Percentiles rank a stretch among this genome's conserved stretches.
Conservation (phyloP, 1,140 invertebrate genomes). For the Apocrypta bakeri region DNA sequence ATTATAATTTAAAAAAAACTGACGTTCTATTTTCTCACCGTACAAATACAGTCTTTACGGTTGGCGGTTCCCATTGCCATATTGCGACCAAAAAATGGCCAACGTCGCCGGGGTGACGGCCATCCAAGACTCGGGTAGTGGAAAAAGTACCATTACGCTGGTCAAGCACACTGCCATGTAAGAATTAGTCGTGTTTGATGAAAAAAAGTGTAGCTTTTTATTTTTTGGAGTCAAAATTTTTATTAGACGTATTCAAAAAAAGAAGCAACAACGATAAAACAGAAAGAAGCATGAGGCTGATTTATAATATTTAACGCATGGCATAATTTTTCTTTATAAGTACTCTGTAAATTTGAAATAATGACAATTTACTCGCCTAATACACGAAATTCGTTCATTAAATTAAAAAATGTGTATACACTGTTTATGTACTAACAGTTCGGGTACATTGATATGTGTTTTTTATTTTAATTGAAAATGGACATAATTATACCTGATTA, state of each 20-base stretch:
- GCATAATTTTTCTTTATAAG: background rate
- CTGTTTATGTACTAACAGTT: too few relatives aligned
- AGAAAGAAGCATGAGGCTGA: conserved; percentile 42
- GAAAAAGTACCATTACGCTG: conserved; percentile 75
- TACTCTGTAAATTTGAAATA: too few relatives aligned
- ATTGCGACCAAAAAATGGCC: conserved; percentile 85
- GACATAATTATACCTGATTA: too few relatives aligned
- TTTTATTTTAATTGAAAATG: too few relatives aligned
- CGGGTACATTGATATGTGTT: too few relatives aligned
- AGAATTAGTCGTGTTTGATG: conserved; percentile 59
- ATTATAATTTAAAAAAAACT: too few relatives aligned
- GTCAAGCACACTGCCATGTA: conserved; percentile 74
- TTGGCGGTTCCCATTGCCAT: conserved; percentile 94
- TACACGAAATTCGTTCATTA: too few relatives aligned
- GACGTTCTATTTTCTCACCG: conserved; percentile 46
- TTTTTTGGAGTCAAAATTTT: conserved; percentile 13
- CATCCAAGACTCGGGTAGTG: conserved; percentile 77
- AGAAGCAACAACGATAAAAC: too few relatives aligned
- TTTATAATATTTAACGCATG: conserved; percentile 30
- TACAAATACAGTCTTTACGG: conserved; percentile 86
- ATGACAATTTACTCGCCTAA: too few relatives aligned
- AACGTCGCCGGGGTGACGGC: conserved; percentile 85
- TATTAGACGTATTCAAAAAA: background rate
- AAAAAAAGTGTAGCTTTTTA: conserved; percentile 15
- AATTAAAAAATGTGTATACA: too few relatives aligned